Evolutionary conservation across 2,888 invertebrate genomes (phyloP).

Genomic region (Parapristionchus giblindavisi): DNA sequence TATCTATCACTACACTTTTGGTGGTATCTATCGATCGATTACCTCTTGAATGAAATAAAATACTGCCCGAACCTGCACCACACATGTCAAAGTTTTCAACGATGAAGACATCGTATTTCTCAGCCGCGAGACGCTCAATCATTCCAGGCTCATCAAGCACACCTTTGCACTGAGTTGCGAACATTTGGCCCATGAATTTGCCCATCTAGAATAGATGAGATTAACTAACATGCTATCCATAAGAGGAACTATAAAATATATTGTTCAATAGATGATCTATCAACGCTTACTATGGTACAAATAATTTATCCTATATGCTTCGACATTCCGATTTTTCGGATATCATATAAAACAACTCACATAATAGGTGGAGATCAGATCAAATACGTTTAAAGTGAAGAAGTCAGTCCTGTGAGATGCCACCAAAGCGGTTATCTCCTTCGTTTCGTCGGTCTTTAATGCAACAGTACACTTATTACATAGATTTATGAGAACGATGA

Average conservation of each 20-base stretch:
- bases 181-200: background rate
- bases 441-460: no score
- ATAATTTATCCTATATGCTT: background rate
- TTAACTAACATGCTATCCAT: background rate
- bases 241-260: background rate
- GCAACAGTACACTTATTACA: no score
- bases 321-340: background rate
- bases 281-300: background rate
- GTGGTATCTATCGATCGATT: no score
- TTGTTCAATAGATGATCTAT: background rate
- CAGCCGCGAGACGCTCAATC: background rate
- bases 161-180: background rate
- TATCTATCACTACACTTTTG: no score
- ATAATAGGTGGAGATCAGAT: background rate
- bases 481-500: no score
- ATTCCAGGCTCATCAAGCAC: background rate
- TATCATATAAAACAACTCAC: background rate
- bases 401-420: conserved; percentile 5
- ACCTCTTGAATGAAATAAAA: no score
- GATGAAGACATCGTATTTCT: conserved; percentile 31
- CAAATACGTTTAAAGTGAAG: conserved; percentile 14
- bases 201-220: background rate
- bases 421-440: no score
- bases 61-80: conserved; percentile 21
- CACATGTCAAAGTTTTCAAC: conserved; percentile 37